Evolutionary conservation across 1,140 invertebrate genomes (phyloP).

Genomic region (Pollicipes pollicipes): DNA sequence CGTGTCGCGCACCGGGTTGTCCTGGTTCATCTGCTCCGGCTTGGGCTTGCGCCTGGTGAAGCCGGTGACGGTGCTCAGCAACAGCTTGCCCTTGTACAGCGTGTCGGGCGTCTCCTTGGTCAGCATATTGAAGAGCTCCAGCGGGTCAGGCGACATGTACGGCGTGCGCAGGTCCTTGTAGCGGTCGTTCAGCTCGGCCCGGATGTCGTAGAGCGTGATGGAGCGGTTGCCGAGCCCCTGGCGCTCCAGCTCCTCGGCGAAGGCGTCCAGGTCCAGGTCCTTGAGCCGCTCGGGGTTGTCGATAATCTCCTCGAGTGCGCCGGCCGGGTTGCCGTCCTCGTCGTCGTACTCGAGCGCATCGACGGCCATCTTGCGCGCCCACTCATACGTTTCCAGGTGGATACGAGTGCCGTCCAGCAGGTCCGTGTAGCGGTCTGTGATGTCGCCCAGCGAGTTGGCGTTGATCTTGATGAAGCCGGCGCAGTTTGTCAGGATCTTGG

Average conservation of each 20-base stretch:
- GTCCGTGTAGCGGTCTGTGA: constrained; percentile 48
- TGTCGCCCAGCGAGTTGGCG: constrained; percentile 75
- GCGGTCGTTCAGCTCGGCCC: constrained; percentile 81
- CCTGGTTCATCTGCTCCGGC: constrained; percentile 81
- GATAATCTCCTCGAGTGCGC: constrained; percentile 90
- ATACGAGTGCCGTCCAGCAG: constrained; percentile 93
- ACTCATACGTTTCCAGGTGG: constrained; percentile 97
- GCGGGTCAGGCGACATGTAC: constrained; percentile 57
- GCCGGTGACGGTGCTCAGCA: constrained; percentile 48
- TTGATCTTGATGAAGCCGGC: constrained; percentile 99
- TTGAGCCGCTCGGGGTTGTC: constrained; percentile 87
- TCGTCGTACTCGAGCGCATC: constrained; percentile 97
- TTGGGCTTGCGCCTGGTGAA: constrained; percentile 75
- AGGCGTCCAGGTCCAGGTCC: constrained; percentile 94
- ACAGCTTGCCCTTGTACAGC: constrained; percentile 79
- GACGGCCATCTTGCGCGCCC: constrained; percentile 99
- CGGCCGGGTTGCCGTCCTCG: constrained; percentile 81
- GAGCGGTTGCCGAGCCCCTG: constrained; percentile 91
- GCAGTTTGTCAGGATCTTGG: constrained; percentile 97
- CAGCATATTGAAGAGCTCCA: constrained; percentile 83
- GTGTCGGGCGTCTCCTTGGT: constrained; percentile 93
- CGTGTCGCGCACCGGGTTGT: constrained; percentile 72
- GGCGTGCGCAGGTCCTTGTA: constrained; percentile 82
- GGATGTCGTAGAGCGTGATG: constrained; percentile 92
- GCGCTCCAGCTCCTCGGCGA: constrained; percentile 88